Evolutionary conservation across 2,113 vertebrate genomes (phyloP), one percentile per base, ranked within the genome.

Genomic region (Parus major): DNA sequence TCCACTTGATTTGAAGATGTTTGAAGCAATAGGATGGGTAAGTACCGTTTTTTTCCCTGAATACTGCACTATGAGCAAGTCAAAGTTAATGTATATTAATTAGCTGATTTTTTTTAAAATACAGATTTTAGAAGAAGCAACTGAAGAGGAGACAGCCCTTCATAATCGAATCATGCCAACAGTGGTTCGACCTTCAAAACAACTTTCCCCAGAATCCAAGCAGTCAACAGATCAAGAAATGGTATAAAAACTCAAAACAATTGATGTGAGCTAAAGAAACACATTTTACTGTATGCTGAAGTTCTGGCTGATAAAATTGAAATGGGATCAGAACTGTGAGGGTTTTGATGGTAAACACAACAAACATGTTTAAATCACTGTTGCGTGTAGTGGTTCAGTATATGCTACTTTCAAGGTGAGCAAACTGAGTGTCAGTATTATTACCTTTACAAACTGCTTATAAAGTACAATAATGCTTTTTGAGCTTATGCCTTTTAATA

Each of bases 21-120:
- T 99, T 96, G 99, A 99, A 97, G 99, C 99, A 94, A 99, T 98
- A 73, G 99, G 99, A 97, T 99, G 99, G 99, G 99, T 99, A 97
- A 98, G 99, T 96, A 60, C 36, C 6, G 0, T 5, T 36, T 68
- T 88, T 83, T 21, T 3, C 5, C 10, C 35, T 79, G 77, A 87
- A 63, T 60, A 47, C 31, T 52, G n/a, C 29, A 20, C 72, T 65
- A 49, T 33, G 20, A 76, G 28, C 69, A 82, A 64, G 35, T 78
- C 5, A 36, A 36, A 63, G 29, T 85, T 82, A 95, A 82, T 49
- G 1, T 87, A 76, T 82, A 33, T 39, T 39, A 85, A 44, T 71
- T 8, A 82, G 6, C 46, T 53, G 15, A 16, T 59, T 82, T 21
- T 61, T 57, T 47, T 44, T 20, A 47, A 15, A 83, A 92, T 72